These are phyloP conservation scores for Rousettus leschenaultii DNA, from an alignment of 2,113 vertebrate species.

Conservation along the genomic window DNA sequence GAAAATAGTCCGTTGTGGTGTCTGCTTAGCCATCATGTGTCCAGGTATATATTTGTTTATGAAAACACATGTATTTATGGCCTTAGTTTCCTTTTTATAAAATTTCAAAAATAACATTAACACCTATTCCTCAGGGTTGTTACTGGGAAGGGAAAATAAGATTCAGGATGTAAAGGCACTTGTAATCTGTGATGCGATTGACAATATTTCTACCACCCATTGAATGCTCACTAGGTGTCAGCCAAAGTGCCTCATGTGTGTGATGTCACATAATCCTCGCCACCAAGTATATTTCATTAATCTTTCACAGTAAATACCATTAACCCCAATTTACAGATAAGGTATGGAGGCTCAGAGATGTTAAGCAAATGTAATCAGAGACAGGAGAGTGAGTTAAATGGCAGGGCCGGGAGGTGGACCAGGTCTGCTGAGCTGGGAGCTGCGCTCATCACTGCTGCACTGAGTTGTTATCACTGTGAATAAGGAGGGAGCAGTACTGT, in stretches of 20 bases:
- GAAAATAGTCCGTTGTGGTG: background rate
- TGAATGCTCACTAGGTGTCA: background rate
- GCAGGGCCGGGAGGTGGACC: background rate
- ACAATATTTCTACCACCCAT: background rate
- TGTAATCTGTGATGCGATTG: background rate
- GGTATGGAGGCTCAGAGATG: background rate
- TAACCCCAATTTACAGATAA: background rate
- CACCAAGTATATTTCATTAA: background rate
- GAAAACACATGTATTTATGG: too few species aligned
- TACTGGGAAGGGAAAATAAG: background rate
- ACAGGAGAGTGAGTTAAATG: background rate
- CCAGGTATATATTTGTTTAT: background rate
- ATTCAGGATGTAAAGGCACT: background rate
- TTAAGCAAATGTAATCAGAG: background rate
- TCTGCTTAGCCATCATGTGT: background rate
- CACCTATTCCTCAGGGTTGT: background rate
- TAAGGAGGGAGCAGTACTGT: background rate
- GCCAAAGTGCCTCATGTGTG: background rate
- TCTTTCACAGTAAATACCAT: background rate
- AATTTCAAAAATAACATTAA: background rate
- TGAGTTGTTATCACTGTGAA: background rate
- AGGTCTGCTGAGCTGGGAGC: background rate
- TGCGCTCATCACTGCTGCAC: background rate
- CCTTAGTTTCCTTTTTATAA: conserved; percentile 12
- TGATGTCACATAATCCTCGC: background rate